Conservation (phyloP, 2,888 invertebrate species). For the Epinotia demarniana region DNA sequence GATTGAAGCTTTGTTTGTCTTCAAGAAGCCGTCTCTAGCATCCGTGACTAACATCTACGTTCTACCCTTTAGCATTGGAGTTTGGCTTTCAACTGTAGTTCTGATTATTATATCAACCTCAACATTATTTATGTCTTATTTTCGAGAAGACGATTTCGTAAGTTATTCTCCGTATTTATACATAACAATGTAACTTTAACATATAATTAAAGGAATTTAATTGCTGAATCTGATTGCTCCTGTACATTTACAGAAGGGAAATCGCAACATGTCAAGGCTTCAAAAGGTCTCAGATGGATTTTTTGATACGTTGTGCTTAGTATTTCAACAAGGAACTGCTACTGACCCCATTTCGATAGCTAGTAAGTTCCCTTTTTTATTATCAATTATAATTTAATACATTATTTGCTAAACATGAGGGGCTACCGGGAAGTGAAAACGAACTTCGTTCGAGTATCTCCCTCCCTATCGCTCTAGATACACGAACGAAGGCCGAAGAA, state of each 20-base stretch:
- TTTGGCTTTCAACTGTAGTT: conserved; percentile 42
- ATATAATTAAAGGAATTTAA: not conserved
- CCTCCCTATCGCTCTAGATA: too few species aligned
- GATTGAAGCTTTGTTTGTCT: conserved; percentile 43
- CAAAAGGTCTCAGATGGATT: conserved; percentile 40
- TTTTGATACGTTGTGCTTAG: conserved; percentile 45
- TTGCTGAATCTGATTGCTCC: not conserved
- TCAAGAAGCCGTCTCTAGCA: conserved; percentile 47
- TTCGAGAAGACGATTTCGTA: conserved; percentile 35
- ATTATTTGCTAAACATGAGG: too few species aligned
- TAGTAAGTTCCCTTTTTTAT: conserved; percentile 34
- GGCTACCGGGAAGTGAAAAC: too few species aligned
- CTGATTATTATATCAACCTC: conserved; percentile 23
- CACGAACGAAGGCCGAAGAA: too few species aligned
- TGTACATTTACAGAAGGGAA: conserved; percentile 24
- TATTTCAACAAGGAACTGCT: conserved; percentile 49
- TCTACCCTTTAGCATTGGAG: conserved; percentile 47
- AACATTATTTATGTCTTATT: conserved; percentile 33
- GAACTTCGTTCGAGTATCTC: too few species aligned
- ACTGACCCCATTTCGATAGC: conserved; percentile 43
- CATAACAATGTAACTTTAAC: not conserved
- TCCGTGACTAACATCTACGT: conserved; percentile 48
- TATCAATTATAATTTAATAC: not conserved
- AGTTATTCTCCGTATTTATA: not conserved
- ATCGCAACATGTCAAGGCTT: conserved; percentile 15